Evolutionary conservation across 2,113 vertebrate genomes (phyloP).

Genomic region (Antechinus stuartii): DNA sequence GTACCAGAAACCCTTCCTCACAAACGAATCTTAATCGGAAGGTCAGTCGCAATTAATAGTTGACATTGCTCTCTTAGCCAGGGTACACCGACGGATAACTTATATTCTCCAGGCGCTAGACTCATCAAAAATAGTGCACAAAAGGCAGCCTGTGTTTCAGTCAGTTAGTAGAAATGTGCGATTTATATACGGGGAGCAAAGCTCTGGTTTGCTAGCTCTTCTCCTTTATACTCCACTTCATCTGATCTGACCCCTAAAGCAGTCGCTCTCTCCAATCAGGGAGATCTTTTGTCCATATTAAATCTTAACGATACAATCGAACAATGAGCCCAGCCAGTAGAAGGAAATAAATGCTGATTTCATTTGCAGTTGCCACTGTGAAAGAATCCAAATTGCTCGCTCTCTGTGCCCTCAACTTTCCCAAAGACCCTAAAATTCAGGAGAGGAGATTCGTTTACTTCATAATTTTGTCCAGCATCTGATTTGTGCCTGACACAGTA

Average conservation of each 20-base stretch:
- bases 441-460: not conserved
- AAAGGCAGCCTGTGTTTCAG: not conserved
- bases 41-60: not conserved
- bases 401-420: not conserved
- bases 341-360: not conserved
- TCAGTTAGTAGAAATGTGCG: not conserved
- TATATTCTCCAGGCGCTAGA: not conserved
- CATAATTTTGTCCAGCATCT: not conserved
- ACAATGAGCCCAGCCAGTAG: not conserved
- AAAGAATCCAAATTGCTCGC: not conserved
- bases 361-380: not conserved
- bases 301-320: not conserved
- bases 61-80: not conserved
- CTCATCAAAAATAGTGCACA: not conserved
- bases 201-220: conserved; percentile 25
- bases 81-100: not conserved
- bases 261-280: conserved; percentile 19
- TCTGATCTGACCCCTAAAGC: not conserved
- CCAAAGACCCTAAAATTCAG: not conserved
- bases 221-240: not conserved
- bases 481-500: not conserved
- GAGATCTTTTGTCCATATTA: not conserved
- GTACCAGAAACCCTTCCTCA: conserved; percentile 25
- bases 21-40: not conserved
- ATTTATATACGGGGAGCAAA: not conserved